Evolutionary conservation across 2,888 invertebrate genomes (phyloP).

Genomic region (Hyppa rectilinea): DNA sequence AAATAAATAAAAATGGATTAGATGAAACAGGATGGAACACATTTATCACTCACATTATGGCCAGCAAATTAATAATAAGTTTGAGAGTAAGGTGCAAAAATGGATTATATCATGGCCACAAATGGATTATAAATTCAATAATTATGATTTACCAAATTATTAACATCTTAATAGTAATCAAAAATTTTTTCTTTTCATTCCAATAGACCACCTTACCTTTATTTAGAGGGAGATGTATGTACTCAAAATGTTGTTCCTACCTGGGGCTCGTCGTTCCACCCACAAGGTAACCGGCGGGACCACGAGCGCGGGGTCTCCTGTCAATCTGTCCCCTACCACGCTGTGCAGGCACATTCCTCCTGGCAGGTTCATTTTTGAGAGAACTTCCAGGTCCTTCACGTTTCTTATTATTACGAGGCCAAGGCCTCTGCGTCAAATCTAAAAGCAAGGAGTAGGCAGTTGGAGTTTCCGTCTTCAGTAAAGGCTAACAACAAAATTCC

Average conservation of each 20-base stretch:
- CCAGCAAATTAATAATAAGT: background rate
- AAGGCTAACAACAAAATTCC: background rate
- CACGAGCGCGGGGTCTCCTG: slow-evolving; percentile 93
- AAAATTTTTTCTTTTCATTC: background rate
- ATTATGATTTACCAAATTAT: background rate
- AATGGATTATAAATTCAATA: background rate
- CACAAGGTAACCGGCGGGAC: slow-evolving; percentile 84
- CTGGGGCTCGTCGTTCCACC: slow-evolving; percentile 94
- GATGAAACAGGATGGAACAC: too few relatives aligned
- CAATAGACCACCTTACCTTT: background rate
- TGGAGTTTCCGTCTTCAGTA: background rate
- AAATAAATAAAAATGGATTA: too few relatives aligned
- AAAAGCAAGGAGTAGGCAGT: slow-evolving; percentile 42
- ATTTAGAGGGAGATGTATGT: background rate
- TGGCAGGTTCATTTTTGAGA: slow-evolving; percentile 92
- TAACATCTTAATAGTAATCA: background rate
- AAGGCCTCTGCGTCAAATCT: slow-evolving; percentile 91
- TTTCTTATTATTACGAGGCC: slow-evolving; percentile 92
- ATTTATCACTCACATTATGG: background rate
- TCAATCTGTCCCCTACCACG: slow-evolving; percentile 93
- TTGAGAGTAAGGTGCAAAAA: background rate
- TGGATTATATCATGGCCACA: background rate
- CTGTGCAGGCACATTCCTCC: slow-evolving; percentile 92
- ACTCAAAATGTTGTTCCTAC: slow-evolving; percentile 72
- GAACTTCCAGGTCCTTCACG: slow-evolving; percentile 91